Evolutionary conservation across 2,113 vertebrate genomes (phyloP), one percentile per base, ranked within the genome.

Genomic region (Oreochromis spilurus): DNA sequence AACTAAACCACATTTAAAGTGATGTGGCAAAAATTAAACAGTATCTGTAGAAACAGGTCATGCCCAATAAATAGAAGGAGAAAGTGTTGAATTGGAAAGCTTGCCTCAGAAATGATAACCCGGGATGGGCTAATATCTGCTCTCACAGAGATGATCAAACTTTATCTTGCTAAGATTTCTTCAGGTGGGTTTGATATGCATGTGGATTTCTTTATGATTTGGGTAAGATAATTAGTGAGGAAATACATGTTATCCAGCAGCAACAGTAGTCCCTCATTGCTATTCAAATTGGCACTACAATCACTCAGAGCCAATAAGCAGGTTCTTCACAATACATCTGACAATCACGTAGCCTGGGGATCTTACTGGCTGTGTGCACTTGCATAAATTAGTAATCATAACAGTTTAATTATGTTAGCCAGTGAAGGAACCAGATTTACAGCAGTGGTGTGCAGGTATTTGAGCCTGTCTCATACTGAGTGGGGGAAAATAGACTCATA

Each of bases 361-460:
- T 79, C 43, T 50, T 21, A 75, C 48, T 45, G 38, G 5, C 48
- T 55, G 34, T 80, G 60, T 87, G 85, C 48, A 21, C 36, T 26
- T 54, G 53, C 83, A 91, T 91, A 81, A 79, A 91, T 92, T 40
- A 72, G 31, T 82, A n/a, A 87, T 79, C n/a, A 83, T 54, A 89
- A 79, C 52, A 21, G 60, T 88, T 80, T 53, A 75, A 90, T 90
- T 78, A 86, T 79, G 53, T 31, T 70, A 80, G 52, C 36, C 72
- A 60, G 48, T 77, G 48, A 84, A 38, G 24, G 40, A 43, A 38
- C 43, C 40, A 43, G 82, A 87, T 84, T 86, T 45, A 17, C 72
- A 45, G 58, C 24, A 9, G 54, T 3, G 11, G 40, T 82, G 48
- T 60, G 65, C 24, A 5, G 34, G 38, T 31, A 6, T 40, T 34